Base-by-base conservation (phyloP, 2,113 vertebrate genomes). In the Pagrus major region DNA sequence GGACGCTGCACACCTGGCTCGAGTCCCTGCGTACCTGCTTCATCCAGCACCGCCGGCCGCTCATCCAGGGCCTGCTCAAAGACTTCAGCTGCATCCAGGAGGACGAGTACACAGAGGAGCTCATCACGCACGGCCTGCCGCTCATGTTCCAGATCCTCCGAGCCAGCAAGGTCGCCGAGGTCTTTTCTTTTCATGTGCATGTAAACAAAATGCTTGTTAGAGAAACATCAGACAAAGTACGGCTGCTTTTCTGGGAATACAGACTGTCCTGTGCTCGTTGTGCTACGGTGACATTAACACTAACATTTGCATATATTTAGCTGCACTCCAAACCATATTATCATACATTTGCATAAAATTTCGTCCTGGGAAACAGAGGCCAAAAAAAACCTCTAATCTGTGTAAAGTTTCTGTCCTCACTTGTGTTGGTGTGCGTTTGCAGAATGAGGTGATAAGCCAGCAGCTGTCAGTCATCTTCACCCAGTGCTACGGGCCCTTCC, bases 1-100 rank as follows among this genome's bases (percentile, higher is more conserved):
- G 95, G 95, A 96, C 94, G 16, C 93, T 96, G 80, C 95, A 96
- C 88, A 94, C 94, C 47, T 96, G 95, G 95, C 92, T 95, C 54
- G 94, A 95, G 91, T 94, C 94, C 74, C 93, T 96, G 88, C 89
- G 93, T 12, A 95, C 94, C 68, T 92, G 94, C 68, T 95, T 94
- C 80, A 65, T 91, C 18, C 95, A 95, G 89, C 94, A 94, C 82
- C 93, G 94, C 55, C 93, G 94, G 44, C 92, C 94, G 18, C 91
- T 95, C 49, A 95, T 94, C 88, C 95, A 95, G 85, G 92, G 93
- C 20, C 93, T 96, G 66, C 93, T 96, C 60, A 95, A 95, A 71
- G 95, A 96, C 90, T 96, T 96, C 89, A 89, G 91, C 85, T 92
- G 93, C 86, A 94, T 95, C 81, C 92, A 94, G 76, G 95, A 96